A percentile compares a stretch with the other conserved stretches of the same genome.
Evolutionary conservation across 2,113 vertebrate genomes (phyloP).

Genomic region (Onychorhynchus coronatus): DNA sequence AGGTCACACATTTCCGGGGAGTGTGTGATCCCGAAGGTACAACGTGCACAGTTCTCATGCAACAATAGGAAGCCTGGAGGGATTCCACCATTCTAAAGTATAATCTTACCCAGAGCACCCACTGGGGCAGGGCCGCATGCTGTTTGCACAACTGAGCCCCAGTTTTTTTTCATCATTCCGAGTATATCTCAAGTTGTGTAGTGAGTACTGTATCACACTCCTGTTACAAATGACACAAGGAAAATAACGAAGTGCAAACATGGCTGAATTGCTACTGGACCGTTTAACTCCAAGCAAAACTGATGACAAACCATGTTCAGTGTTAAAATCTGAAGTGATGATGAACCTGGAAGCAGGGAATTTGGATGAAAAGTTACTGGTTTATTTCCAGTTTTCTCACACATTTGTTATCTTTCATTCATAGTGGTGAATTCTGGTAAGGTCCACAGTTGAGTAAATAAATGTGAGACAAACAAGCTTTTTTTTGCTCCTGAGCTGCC

Average conservation of each 20-base stretch:
- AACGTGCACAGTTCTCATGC: not conserved
- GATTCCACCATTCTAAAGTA: not conserved
- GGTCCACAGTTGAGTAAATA: not conserved
- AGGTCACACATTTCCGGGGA: not conserved
- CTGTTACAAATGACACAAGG: not conserved
- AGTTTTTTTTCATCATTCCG: not conserved
- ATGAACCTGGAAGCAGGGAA: not conserved
- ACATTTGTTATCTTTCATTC: not conserved
- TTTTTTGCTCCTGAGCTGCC: not conserved
- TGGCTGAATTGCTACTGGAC: not conserved
- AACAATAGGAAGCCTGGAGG: not conserved
- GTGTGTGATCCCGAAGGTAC: not conserved
- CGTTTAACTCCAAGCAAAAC: not conserved
- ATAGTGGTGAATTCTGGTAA: not conserved
- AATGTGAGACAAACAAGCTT: not conserved
- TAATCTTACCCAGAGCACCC: not conserved
- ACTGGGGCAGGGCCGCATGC: not conserved
- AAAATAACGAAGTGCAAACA: not conserved
- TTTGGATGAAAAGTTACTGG: not conserved
- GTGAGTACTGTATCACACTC: not conserved
- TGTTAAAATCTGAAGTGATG: not conserved
- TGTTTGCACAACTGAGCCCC: not conserved
- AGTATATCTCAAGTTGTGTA: not conserved
- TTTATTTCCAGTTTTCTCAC: not conserved
- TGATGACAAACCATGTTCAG: not conserved